phyloP scores from a whole-genome alignment of 1,140 invertebrate genomes.

The Listronotus bonariensis region DNA sequence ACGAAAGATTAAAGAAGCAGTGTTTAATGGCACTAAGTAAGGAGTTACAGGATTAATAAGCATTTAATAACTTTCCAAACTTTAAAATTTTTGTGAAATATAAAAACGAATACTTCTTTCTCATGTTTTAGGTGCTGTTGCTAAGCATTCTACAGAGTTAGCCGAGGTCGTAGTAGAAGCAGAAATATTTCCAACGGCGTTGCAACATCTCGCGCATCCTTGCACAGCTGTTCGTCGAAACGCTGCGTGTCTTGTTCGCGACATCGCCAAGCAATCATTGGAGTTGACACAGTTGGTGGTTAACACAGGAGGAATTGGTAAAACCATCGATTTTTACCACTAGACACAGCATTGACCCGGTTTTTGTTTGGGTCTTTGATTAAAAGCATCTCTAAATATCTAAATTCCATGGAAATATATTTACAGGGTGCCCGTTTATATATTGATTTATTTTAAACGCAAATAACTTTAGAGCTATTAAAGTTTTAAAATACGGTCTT shows the following conservation, averaged over 20 bases:
- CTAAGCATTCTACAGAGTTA: constrained; percentile 71
- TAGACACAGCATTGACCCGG: no score
- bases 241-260: constrained; percentile 72
- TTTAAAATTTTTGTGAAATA: no score
- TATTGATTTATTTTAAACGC: no score
- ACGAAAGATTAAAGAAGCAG: constrained; percentile 70
- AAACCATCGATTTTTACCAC: no score
- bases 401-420: no score
- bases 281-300: constrained; percentile 76
- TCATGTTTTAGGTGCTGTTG: constrained; percentile 57
- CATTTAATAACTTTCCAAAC: no score
- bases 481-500: no score
- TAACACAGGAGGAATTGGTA: constrained; percentile 73
- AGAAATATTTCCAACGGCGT: constrained; percentile 72
- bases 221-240: constrained; percentile 70
- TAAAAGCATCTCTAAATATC: no score
- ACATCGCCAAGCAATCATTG: constrained; percentile 76
- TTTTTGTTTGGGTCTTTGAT: no score
- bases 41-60: neutral
- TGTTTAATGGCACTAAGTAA: constrained; percentile 46
- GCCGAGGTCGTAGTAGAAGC: constrained; percentile 77
- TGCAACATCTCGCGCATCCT: constrained; percentile 70
- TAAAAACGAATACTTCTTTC: neutral
- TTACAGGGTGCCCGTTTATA: no score
- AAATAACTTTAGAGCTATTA: no score